Percentiles rank a stretch among this genome's conserved stretches.
Conservation (phyloP, 2,888 invertebrate genomes). For the Nymphalis c-album region DNA sequence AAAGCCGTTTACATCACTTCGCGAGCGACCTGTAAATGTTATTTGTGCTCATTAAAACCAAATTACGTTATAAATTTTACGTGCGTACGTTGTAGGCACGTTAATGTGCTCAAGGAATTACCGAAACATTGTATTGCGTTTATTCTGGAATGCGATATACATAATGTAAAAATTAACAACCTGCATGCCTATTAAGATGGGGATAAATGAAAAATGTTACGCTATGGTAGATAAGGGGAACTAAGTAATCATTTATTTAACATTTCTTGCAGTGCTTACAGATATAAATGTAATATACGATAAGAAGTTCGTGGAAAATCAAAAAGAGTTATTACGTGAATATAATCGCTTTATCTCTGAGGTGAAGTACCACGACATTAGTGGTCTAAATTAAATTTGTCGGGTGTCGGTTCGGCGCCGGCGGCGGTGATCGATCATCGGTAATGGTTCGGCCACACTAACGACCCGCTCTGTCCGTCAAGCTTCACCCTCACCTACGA, state of each 20-base stretch:
- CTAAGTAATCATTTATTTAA: background rate
- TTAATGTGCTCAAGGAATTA: constrained; percentile 59
- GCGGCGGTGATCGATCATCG: constrained; percentile 73
- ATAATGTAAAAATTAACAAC: constrained; percentile 23
- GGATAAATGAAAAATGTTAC: constrained; percentile 16
- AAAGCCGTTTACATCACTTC: constrained; percentile 71
- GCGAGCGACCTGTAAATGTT: constrained; percentile 74
- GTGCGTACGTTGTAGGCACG: constrained; percentile 59
- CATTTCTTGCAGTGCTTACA: background rate
- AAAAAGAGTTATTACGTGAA: constrained; percentile 18
- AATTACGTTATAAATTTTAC: constrained; percentile 74
- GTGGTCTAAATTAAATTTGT: constrained; percentile 78
- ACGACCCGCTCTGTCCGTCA: constrained; percentile 62
- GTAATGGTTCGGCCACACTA: constrained; percentile 70
- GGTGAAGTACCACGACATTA: constrained; percentile 57
- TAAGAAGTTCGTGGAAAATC: constrained; percentile 12
- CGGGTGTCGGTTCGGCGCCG: constrained; percentile 67
- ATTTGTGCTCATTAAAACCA: constrained; percentile 71
- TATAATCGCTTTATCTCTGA: constrained; percentile 55
- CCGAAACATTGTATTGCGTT: constrained; percentile 60
- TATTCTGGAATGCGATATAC: constrained; percentile 41
- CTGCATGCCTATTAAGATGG: constrained; percentile 32
- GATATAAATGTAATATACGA: background rate
- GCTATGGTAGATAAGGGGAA: constrained; percentile 16
- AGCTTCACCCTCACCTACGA: constrained; percentile 39